A percentile compares a stretch with the other conserved stretches of the same genome.
These are phyloP conservation scores for Caenorhabditis panamensis DNA, from an alignment of 2,888 invertebrate genomes.

Conservation along the genomic window DNA sequence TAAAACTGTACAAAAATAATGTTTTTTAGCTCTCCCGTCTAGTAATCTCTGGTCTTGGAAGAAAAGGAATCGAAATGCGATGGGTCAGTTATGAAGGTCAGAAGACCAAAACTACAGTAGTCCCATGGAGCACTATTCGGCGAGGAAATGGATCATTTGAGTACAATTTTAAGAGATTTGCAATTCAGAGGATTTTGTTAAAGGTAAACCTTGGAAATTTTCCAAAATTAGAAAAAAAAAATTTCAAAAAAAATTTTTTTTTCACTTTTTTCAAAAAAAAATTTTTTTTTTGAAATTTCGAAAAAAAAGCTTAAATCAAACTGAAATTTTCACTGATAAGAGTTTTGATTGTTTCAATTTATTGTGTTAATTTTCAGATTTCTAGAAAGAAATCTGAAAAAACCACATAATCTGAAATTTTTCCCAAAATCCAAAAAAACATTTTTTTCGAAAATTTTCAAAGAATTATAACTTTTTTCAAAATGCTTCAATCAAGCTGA, in stretches of 20 bases:
- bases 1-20: background rate
- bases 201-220: conserved; percentile 32
- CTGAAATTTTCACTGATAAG: background rate
- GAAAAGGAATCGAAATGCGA: conserved; percentile 63
- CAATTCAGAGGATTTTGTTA: conserved; percentile 63
- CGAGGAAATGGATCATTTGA: conserved; percentile 21
- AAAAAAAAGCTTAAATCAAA: too few species aligned
- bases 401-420: background rate
- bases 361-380: too few species aligned
- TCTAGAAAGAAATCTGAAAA: background rate
- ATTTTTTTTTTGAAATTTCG: too few species aligned
- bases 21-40: conserved; percentile 65
- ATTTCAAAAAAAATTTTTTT: background rate
- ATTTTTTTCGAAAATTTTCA: background rate
- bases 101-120: conserved; percentile 41
- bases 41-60: conserved; percentile 52
- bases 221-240: background rate
- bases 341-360: too few species aligned
- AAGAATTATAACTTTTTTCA: too few species aligned
- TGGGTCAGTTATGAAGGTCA: conserved; percentile 64
- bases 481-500: too few species aligned
- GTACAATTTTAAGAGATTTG: conserved; percentile 61
- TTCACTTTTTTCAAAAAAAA: background rate
- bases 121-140: conserved; percentile 43
- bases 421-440: background rate